phyloP scores from a whole-genome alignment of 2,888 invertebrate species.

The Pinctada fucata region DNA sequence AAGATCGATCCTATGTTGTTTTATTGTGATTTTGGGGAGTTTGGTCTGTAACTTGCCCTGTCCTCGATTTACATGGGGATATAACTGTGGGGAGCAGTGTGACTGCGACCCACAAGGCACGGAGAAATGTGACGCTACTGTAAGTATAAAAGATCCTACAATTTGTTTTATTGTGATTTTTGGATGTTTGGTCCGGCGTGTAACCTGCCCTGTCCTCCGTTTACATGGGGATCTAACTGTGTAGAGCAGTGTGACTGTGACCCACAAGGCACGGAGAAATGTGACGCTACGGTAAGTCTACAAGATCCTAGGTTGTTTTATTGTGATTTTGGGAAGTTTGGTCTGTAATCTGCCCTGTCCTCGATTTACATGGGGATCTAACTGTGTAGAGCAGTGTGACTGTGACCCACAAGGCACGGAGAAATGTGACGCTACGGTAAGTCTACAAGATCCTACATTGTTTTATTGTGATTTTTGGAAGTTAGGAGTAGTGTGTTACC shows the following conservation, averaged over 20 bases:
- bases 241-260: conserved; percentile 74
- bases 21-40: neutral
- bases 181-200: neutral
- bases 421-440: conserved; percentile 75
- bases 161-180: neutral
- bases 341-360: neutral
- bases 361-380: neutral
- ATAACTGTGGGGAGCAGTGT: neutral
- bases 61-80: neutral
- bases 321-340: neutral
- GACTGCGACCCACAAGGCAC: conserved; percentile 41
- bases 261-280: conserved; percentile 68
- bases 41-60: neutral
- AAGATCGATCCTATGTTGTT: neutral
- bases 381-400: neutral
- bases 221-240: conserved; percentile 89
- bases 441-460: neutral
- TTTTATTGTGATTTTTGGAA: neutral
- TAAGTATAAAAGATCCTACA: conserved; percentile 1
- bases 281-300: conserved; percentile 72
- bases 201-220: conserved; percentile 86
- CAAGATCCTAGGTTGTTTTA: neutral
- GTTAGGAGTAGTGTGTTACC: neutral
- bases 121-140: conserved; percentile 76
- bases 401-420: conserved; percentile 48